A percentile compares a stretch with the other conserved stretches of the same genome.
These are phyloP conservation scores for Patiria pectinifera DNA, from an alignment of 53 echinoderm and acorn worm genomes.

Conservation along the genomic window DNA sequence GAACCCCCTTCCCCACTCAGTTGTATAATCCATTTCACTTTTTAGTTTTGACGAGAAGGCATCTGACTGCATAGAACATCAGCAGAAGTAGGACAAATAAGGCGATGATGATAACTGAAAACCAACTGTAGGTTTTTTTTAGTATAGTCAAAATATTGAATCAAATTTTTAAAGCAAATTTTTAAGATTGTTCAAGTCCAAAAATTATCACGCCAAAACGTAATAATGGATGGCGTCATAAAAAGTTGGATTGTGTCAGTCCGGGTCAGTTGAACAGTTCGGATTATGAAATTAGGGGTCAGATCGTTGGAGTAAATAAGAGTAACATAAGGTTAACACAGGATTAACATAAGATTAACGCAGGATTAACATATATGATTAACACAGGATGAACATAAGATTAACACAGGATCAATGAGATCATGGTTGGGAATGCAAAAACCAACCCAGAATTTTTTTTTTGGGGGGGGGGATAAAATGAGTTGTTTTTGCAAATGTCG, in stretches of 20 bases:
- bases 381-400: neutral
- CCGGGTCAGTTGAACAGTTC: neutral
- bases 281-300: neutral
- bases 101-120: slow-evolving; percentile 46
- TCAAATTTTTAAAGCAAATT: no score
- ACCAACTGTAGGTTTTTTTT: slow-evolving; percentile 7
- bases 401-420: no score
- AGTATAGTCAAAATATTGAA: no score
- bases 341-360: neutral
- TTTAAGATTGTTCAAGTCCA: no score
- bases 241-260: no score
- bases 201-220: no score
- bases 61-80: neutral
- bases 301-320: neutral
- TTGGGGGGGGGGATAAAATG: no score
- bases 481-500: no score
- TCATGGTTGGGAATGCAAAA: no score
- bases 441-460: no score
- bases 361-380: slow-evolving; percentile 1
- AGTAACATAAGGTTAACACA: neutral
- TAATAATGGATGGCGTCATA: no score
- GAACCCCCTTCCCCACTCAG: no score
- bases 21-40: neutral
- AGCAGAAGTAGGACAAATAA: slow-evolving; percentile 19
- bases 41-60: neutral